Evolutionary conservation across 2,797 vertebrate species (phyloP), one percentile per base, ranked within the genome.

Genomic region (Cyclura pinguis): DNA sequence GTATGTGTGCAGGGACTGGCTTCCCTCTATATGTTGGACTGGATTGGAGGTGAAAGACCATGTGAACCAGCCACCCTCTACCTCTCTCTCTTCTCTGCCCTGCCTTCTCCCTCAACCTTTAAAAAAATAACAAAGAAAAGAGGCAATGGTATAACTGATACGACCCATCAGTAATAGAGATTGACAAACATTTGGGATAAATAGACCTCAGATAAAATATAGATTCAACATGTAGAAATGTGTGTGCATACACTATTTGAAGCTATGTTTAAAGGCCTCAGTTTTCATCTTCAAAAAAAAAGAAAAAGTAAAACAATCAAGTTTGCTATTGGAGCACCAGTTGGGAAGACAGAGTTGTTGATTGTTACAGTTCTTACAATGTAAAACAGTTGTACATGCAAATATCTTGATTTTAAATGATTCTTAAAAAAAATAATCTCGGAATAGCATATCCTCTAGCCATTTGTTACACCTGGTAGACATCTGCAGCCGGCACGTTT

Each of bases 361-460:
- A 16, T 67, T 87, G 57, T 35, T 52, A 38, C 38, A 87, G 69
- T 86, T 82, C 32, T 62, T 47, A 27, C 10, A 81, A 62, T 35
- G 18, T 47, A 77, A 32, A 20, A 27, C 27, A 9, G 85, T 55
- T 77, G 64, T 76, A 42, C 42, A 82, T 69, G 72, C 72, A 87
- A 87, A 87, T 86, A 73, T 73, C 52, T 59, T 67, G 22, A 52
- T 74, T 89, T 89, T 57, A 78, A 89, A 27, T 80, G 35, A 10
- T 83, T 67, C n/a, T 90, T 35, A 72, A 69, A 94, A 32, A 32
- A 69, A 6, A 59, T 16, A 59, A 72, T 86, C 85, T 24, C 10
- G 22, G 20, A 85, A 90, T 50, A 86, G 91, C 93, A 94, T 94
- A 89, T 93, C 91, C 92, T 88, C 89, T 50, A 89, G 74, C 67